Conservation (phyloP, 2,797 vertebrate genomes). For the Furcifer pardalis region DNA sequence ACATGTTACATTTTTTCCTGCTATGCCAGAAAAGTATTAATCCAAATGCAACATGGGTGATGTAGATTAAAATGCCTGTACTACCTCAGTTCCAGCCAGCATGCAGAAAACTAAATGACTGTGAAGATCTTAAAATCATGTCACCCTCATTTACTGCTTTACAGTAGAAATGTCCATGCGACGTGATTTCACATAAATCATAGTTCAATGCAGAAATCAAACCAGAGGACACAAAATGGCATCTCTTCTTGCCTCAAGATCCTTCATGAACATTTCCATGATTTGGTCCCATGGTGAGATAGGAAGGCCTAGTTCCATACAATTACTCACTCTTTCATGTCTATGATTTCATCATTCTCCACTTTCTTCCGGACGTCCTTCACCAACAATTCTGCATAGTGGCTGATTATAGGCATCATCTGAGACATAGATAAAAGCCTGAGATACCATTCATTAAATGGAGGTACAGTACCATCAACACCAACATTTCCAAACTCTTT, state of each 20-base stretch:
- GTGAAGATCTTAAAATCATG: too few relatives aligned
- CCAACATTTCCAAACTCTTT: too few relatives aligned
- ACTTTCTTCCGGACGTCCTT: conserved; percentile 70
- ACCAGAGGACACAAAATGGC: not conserved
- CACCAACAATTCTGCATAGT: conserved; percentile 70
- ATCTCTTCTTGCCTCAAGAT: not conserved
- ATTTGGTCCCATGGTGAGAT: not conserved
- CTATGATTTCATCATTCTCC: conserved; percentile 63
- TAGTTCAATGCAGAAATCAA: not conserved
- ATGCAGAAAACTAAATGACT: too few relatives aligned
- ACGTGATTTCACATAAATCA: too few relatives aligned
- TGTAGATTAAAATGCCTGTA: too few relatives aligned
- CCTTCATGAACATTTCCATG: not conserved
- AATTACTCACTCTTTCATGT: conserved; percentile 75
- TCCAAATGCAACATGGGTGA: too few relatives aligned
- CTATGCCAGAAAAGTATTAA: too few relatives aligned
- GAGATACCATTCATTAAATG: conserved; percentile 5
- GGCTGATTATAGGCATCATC: conserved; percentile 81
- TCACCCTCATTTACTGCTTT: too few relatives aligned
- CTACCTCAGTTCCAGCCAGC: too few relatives aligned
- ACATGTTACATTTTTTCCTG: too few relatives aligned
- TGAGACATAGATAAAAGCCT: conserved; percentile 48
- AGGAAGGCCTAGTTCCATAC: not conserved
- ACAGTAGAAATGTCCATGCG: too few relatives aligned
- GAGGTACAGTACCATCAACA: not conserved